Evolutionary conservation across 2,113 vertebrate genomes (phyloP), one percentile per base, ranked within the genome.

Genomic region (Bagarius yarrelli): DNA sequence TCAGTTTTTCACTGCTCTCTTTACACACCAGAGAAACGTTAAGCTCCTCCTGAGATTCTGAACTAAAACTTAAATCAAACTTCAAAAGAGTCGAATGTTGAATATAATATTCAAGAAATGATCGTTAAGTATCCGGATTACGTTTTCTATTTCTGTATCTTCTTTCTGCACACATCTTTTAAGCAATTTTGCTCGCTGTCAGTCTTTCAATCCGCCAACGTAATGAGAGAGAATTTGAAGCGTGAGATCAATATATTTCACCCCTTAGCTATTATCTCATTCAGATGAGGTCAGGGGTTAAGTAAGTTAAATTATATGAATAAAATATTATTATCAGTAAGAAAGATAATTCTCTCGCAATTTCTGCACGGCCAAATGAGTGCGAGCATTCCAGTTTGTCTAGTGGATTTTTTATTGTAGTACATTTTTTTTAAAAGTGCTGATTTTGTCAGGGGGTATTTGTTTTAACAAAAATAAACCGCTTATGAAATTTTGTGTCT

Each of bases 251-350:
- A 87, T 87, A 78, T 66, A 53, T 60, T 25, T 59, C 25, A 81
- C 76, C 81, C 85, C 67, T 76, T 71, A 32, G 70, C 57, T 25
- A 67, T 59, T 13, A 5, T 40, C 53, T 74, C 71, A 83, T 75
- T 78, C 69, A 12, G 50, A 19, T 36, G 36, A 80, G 81, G 83
- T 83, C 80, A 81, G 53, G n/a, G 81, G 79, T 74, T 83, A 83
- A 86, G 76, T 76, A 81, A 73, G 67, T 73, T 63, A 55, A 82
- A 71, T 67, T 67, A 44, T 67, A 63, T 70, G 36, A 32, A 80
- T 82, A 86, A 87, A 81, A 83, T 56, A 69, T 80, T 85, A 83
- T 86, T 85, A 86, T 80, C 79, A 77, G 75, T 83, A 69, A 79
- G 81, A 53, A 76, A 83, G 64, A 79, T 61, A 79, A 84, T 84